Evolutionary conservation across 2,888 invertebrate species (phyloP), one percentile per base, ranked within the genome.

Genomic region (Frankliniella intonsa): DNA sequence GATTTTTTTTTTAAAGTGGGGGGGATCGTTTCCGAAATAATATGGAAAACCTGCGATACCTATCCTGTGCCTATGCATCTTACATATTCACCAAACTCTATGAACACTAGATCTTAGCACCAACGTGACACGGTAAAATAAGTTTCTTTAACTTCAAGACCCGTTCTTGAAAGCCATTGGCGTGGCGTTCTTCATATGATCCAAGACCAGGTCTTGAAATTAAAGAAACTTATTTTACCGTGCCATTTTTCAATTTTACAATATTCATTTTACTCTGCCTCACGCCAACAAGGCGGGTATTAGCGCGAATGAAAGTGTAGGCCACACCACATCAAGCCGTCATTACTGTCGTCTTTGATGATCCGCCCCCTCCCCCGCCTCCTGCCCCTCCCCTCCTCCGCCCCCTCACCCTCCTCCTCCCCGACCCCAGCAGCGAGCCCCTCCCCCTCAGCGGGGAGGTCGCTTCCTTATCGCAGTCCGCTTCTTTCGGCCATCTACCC

Each of bases 271-370:
- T 62, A 2, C 38, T 38, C 38, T 38, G 38, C 38, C 38, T 38
- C 38, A 38, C n/a, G 62, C n/a, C 62, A 62, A 62, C 62, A 62
- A 62, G 62, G 17, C 19, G n/a, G 62, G 62, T 62, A 62, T 62
- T 62, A 62, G n/a, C 62, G 62, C 62, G 62, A n/a, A 17, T 55
- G 55, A 17, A 12, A 55, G 62, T 14, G 62, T 17, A 19, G 62
- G 14, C 62, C 62, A 11, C 14, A 62, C 62, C 62, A 62, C 62
- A 62, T 10, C 62, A 62, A 19, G 62, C 62, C 62, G 62, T 8
- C 69, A 76, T 76, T 76, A 76, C 69, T 76, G 69, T 22, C 69
- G 69, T 76, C 69, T 76, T 76, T 76, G 69, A 76, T 76, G 69
- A 22, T 76, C 69, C 69, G 38, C 38, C 38, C 38, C 12, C 69